Conservation (phyloP, 2,888 invertebrate species). For the Acanthosoma haemorrhoidale region DNA sequence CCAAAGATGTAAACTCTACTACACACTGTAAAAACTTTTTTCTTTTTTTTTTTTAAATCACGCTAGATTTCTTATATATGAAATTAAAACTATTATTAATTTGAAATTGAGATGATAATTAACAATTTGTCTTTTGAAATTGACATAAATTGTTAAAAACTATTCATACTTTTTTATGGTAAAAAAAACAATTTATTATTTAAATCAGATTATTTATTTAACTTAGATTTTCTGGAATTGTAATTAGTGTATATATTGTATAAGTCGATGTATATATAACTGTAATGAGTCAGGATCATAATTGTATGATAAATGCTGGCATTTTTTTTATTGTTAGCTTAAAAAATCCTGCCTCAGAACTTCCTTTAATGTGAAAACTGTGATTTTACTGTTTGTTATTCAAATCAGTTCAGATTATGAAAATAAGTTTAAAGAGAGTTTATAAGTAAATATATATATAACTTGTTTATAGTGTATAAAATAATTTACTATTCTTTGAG, state of each 20-base stretch:
- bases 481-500: slow-evolving; percentile 31
- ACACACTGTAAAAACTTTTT: slow-evolving; percentile 17
- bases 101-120: slow-evolving; percentile 1
- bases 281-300: slow-evolving; percentile 29
- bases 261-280: slow-evolving; percentile 9
- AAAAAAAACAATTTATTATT: slow-evolving; percentile 14
- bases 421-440: slow-evolving; percentile 29
- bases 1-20: slow-evolving; percentile 36
- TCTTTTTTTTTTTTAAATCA: slow-evolving; percentile 24
- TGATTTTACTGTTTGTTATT: slow-evolving; percentile 39
- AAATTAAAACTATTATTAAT: slow-evolving; percentile 27
- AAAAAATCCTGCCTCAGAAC: slow-evolving; percentile 38
- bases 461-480: slow-evolving; percentile 38
- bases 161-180: slow-evolving; percentile 28
- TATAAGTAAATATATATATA: slow-evolving; percentile 29
- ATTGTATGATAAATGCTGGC: slow-evolving; percentile 25
- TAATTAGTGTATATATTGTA: slow-evolving; percentile 30
- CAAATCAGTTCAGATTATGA: slow-evolving; percentile 31
- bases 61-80: slow-evolving; percentile 36
- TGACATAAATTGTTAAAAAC: background rate
- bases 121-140: slow-evolving; percentile 7
- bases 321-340: slow-evolving; percentile 30
- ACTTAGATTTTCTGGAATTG: slow-evolving; percentile 17
- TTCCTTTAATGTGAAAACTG: slow-evolving; percentile 37
- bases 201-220: slow-evolving; percentile 30